Evolutionary conservation across 2,797 vertebrate species (phyloP).

Genomic region (Sebastes minor): DNA sequence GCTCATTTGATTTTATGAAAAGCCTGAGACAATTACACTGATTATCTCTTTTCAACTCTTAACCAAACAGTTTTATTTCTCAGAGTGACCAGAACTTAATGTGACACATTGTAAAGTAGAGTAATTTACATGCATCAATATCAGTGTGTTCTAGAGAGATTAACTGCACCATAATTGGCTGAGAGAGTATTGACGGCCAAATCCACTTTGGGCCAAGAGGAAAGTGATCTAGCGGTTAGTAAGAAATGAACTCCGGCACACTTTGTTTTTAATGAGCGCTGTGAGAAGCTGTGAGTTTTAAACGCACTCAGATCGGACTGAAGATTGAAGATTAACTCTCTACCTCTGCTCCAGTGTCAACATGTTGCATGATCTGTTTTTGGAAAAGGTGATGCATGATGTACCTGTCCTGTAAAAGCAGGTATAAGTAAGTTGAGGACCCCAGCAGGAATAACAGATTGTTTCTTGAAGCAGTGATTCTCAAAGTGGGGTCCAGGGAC

Average conservation of each 20-base stretch:
- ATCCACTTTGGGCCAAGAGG: constrained; percentile 3
- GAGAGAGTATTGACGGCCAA: constrained; percentile 7
- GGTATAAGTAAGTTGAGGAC: background rate
- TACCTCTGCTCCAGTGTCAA: background rate
- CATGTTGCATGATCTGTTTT: background rate
- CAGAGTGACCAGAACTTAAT: background rate
- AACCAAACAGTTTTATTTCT: background rate
- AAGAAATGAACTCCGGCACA: constrained; percentile 17
- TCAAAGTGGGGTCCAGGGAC: too few relatives aligned
- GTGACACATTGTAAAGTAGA: background rate
- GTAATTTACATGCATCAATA: background rate
- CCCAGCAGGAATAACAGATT: background rate
- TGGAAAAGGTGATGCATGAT: background rate
- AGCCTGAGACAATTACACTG: background rate
- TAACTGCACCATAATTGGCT: constrained; percentile 29
- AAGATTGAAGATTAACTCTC: constrained; percentile 4
- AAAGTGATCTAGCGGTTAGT: constrained; percentile 23
- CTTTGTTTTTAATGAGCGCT: constrained; percentile 13
- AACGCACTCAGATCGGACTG: background rate
- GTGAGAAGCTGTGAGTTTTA: constrained; percentile 11
- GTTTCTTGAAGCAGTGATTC: background rate
- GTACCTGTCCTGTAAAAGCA: background rate
- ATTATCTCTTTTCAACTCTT: background rate
- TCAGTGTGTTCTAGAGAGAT: constrained; percentile 9
- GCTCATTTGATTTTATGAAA: background rate